These are phyloP conservation scores for Prietella phreatophila DNA, from an alignment of 2,113 vertebrate species.

Conservation along the genomic window DNA sequence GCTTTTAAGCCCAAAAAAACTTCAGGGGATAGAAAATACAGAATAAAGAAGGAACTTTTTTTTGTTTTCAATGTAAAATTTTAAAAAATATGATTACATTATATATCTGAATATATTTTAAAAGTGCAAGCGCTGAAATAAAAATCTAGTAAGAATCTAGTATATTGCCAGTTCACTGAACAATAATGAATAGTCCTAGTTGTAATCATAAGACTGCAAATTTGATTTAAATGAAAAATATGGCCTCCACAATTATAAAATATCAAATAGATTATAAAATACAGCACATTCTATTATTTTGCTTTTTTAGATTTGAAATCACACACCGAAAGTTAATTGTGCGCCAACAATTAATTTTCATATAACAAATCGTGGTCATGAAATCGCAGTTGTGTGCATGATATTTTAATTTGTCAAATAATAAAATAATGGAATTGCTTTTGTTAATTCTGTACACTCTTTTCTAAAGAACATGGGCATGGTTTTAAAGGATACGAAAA, in stretches of 20 bases:
- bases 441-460: too few relatives aligned
- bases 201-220: not conserved
- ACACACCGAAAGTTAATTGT: too few relatives aligned
- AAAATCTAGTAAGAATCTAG: conserved; percentile 33
- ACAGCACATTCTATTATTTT: not conserved
- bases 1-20: not conserved
- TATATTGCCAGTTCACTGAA: not conserved
- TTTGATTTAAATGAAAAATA: not conserved
- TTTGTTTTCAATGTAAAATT: not conserved
- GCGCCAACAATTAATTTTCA: too few relatives aligned
- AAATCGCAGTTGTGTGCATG: too few relatives aligned
- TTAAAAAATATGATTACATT: not conserved
- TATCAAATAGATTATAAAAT: not conserved
- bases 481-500: too few relatives aligned
- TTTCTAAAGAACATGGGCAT: too few relatives aligned
- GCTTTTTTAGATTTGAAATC: not conserved
- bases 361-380: too few relatives aligned
- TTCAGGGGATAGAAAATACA: not conserved
- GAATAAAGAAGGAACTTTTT: not conserved
- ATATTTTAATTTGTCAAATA: too few relatives aligned
- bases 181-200: not conserved
- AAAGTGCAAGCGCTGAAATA: not conserved
- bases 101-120: not conserved
- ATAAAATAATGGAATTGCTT: too few relatives aligned
- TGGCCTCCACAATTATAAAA: not conserved